Percentiles rank a stretch among this genome's conserved stretches.
These are phyloP conservation scores for Rhodophaea formosa DNA, from an alignment of 2,888 invertebrate genomes.

Conservation along the genomic window DNA sequence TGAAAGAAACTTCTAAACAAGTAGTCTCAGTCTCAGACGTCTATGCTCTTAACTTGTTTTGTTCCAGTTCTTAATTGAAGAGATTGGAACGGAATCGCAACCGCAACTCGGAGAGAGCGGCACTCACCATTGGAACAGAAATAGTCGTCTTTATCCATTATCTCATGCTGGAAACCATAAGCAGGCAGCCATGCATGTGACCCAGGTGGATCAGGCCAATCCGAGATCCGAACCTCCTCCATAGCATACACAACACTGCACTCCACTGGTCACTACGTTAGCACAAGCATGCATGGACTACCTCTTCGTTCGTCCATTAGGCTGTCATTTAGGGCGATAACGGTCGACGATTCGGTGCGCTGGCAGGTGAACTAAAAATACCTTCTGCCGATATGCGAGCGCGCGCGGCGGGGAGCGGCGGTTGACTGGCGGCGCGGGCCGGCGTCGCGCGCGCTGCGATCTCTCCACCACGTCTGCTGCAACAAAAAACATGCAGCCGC, in stretches of 20 bases:
- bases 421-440: slow-evolving; percentile 52
- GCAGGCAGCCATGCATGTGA: slow-evolving; percentile 90
- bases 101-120: slow-evolving; percentile 36
- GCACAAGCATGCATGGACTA: slow-evolving; percentile 75
- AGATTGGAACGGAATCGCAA: slow-evolving; percentile 10
- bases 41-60: background rate
- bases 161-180: slow-evolving; percentile 87
- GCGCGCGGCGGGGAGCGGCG: slow-evolving; percentile 68
- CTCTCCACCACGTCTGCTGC: slow-evolving; percentile 58
- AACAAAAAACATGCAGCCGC: slow-evolving; percentile 50
- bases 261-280: slow-evolving; percentile 67
- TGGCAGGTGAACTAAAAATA: slow-evolving; percentile 32
- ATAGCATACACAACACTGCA: slow-evolving; percentile 79
- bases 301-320: slow-evolving; percentile 77
- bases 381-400: slow-evolving; percentile 42
- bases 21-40: background rate
- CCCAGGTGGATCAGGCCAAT: slow-evolving; percentile 85
- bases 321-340: slow-evolving; percentile 76
- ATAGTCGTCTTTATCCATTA: slow-evolving; percentile 84
- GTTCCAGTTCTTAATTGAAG: slow-evolving; percentile 7
- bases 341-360: slow-evolving; percentile 60
- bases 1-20: slow-evolving; percentile 4
- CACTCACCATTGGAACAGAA: slow-evolving; percentile 83
- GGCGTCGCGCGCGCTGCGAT: slow-evolving; percentile 63
- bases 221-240: slow-evolving; percentile 85